A percentile compares a stretch with the other conserved stretches of the same genome.
phyloP scores from a whole-genome alignment of 2,797 vertebrate species.

The Cynodonichthys magdalenae region DNA sequence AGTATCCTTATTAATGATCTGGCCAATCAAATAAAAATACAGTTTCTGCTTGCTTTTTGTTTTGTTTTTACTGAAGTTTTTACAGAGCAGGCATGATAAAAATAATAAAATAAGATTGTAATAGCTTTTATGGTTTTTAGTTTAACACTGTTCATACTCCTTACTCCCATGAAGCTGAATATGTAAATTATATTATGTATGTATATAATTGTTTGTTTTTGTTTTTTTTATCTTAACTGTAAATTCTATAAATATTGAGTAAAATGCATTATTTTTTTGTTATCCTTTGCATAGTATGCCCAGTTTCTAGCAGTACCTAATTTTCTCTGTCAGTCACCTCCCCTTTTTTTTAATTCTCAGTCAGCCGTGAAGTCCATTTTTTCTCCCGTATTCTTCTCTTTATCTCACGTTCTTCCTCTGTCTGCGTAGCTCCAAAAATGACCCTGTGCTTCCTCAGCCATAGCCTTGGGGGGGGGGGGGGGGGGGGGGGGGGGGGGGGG shows the following conservation, averaged over 20 bases:
- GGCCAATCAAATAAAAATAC: not conserved
- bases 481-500: too few relatives aligned
- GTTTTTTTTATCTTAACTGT: not conserved
- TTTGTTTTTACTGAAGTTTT: not conserved
- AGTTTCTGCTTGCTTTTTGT: too few relatives aligned
- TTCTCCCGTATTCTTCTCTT: slow-evolving; percentile 18
- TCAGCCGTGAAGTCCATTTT: slow-evolving; percentile 39
- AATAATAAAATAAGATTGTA: not conserved
- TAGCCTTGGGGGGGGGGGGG: too few relatives aligned
- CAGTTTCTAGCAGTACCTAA: not conserved
- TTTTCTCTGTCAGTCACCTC: slow-evolving; percentile 10
- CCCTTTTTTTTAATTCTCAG: slow-evolving; percentile 10
- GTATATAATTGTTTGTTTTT: too few relatives aligned
- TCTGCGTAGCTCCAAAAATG: slow-evolving; percentile 48
- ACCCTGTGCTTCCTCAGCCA: slow-evolving; percentile 62
- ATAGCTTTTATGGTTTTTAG: not conserved
- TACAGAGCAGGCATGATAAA: not conserved
- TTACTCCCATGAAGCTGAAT: too few relatives aligned
- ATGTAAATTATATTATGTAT: too few relatives aligned
- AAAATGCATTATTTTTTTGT: not conserved
- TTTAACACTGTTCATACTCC: too few relatives aligned
- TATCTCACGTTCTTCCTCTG: slow-evolving; percentile 28
- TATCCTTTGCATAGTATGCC: not conserved
- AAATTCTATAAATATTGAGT: not conserved
- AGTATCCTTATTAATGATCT: not conserved